A percentile compares a stretch with the other conserved stretches of the same genome.
Evolutionary conservation across 1,140 invertebrate species (phyloP).

Genomic region (Bombyx mandarina): DNA sequence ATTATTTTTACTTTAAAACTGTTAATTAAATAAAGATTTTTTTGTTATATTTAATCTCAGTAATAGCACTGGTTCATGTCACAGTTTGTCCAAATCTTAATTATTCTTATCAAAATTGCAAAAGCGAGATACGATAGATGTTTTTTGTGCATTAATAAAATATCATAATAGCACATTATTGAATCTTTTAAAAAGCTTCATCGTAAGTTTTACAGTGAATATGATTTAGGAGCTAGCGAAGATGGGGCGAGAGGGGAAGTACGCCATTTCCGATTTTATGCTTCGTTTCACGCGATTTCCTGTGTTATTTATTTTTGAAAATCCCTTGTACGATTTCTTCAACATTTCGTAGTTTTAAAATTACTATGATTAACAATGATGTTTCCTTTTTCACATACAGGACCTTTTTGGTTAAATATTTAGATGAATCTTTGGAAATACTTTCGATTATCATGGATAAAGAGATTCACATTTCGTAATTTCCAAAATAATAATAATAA

Average conservation of each 20-base stretch:
- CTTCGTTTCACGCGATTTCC: slow-evolving; percentile 20
- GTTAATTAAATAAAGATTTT: no score
- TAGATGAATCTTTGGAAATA: no score
- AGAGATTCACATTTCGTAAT: no score
- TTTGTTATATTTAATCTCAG: no score
- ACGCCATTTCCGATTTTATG: slow-evolving; percentile 52
- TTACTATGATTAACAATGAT: background rate
- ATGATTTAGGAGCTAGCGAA: slow-evolving; percentile 43
- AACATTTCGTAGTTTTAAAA: background rate
- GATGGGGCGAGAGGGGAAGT: slow-evolving; percentile 30
- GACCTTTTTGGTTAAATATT: no score
- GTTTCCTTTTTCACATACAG: no score
- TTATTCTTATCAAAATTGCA: no score
- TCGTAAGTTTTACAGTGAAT: slow-evolving; percentile 42
- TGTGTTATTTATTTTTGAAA: slow-evolving; percentile 13
- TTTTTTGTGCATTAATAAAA: slow-evolving; percentile 28
- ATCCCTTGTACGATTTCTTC: slow-evolving; percentile 1
- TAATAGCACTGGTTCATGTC: no score
- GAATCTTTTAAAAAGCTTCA: slow-evolving; percentile 52
- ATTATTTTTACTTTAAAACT: no score
- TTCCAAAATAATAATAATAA: no score
- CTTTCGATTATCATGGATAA: no score
- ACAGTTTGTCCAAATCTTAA: no score
- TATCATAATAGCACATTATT: slow-evolving; percentile 40
- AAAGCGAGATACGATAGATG: background rate